Base-by-base conservation (phyloP, 2,797 vertebrate genomes). In the Aselliscus stoliczkanus region DNA sequence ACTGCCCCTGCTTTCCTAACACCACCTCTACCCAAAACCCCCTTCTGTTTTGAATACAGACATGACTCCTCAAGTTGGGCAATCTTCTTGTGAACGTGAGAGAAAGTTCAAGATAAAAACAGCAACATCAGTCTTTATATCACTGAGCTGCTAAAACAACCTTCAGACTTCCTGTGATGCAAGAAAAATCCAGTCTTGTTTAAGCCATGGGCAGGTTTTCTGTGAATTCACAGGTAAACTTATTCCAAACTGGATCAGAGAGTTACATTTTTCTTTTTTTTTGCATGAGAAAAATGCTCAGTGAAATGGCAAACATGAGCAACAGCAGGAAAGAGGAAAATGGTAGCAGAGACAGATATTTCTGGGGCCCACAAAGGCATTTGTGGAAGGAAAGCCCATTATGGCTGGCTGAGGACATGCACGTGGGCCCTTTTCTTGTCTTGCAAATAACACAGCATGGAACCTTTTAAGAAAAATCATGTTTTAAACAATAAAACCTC, bases 401-500 rank as follows among this genome's bases (percentile, higher is more conserved):
- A 21, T 42, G n/a, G 11, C 47, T 65, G 52, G 6, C 44, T 64
- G 4, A 42, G 64, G 11, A n/a, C 44, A 21, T 12, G 0, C 29
- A 52, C 58, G 12, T 2, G 60, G 37, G 17, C 15, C 37, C 31
- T 90, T 85, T 69, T 29, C 60, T 44, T 76, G n/a, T 75, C 20
- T 76, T 56, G 52, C 39, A 80, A 69, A 80, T 50, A 73, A 79
- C 8, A 82, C 20, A 50, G 8, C 15, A 9, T n/a, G n/a, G 62
- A 73, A 42, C 2, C 37, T 77, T 77, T 81, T 29, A 83, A 92
- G 92, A 89, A 88, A 93, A 93, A 79, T 88, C 84, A 56, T 65
- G 7, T 77, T 92, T 81, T 96, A 86, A 79, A 82, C 11, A 91
- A 69, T 79, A 81, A 88, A 94, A 67, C 10, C 72, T 88, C 50